A percentile compares a stretch with the other conserved stretches of the same genome.
phyloP scores from a whole-genome alignment of 1,140 invertebrate genomes.

The Oncopeltus fasciatus region DNA sequence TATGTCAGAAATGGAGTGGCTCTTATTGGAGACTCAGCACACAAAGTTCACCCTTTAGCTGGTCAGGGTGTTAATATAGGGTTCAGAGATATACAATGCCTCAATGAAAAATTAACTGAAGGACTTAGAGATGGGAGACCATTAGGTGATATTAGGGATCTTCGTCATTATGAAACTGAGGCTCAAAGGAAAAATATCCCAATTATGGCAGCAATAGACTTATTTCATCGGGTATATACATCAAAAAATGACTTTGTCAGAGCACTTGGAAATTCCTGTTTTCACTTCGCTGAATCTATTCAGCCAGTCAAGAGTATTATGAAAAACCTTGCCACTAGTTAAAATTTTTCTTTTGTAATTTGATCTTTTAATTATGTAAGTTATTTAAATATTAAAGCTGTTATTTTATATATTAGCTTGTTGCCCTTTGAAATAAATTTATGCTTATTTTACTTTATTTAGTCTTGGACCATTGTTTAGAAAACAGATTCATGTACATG shows the following conservation, averaged over 20 bases:
- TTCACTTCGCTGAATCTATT: constrained; percentile 68
- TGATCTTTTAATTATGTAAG: background rate
- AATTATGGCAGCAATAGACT: constrained; percentile 74
- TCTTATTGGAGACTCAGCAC: constrained; percentile 87
- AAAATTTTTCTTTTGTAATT: background rate
- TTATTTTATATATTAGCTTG: too few species aligned
- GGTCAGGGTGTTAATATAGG: constrained; percentile 96
- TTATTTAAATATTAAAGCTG: too few species aligned
- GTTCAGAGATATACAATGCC: constrained; percentile 73
- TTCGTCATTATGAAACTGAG: constrained; percentile 69
- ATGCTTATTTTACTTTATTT: too few species aligned
- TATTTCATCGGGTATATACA: constrained; percentile 67
- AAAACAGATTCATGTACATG: too few species aligned
- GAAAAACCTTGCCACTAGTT: background rate
- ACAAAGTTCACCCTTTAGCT: constrained; percentile 88
- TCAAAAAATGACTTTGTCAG: constrained; percentile 33
- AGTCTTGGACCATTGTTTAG: too few species aligned
- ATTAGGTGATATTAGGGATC: constrained; percentile 51
- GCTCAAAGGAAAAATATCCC: constrained; percentile 77
- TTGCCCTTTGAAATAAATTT: too few species aligned
- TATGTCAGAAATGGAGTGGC: constrained; percentile 64
- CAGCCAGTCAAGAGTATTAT: constrained; percentile 49
- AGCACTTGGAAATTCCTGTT: constrained; percentile 64
- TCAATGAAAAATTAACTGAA: constrained; percentile 53
- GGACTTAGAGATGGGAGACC: constrained; percentile 56